phyloP scores from a whole-genome alignment of 1,140 invertebrate genomes.

The Drosophila tsacasi region DNA sequence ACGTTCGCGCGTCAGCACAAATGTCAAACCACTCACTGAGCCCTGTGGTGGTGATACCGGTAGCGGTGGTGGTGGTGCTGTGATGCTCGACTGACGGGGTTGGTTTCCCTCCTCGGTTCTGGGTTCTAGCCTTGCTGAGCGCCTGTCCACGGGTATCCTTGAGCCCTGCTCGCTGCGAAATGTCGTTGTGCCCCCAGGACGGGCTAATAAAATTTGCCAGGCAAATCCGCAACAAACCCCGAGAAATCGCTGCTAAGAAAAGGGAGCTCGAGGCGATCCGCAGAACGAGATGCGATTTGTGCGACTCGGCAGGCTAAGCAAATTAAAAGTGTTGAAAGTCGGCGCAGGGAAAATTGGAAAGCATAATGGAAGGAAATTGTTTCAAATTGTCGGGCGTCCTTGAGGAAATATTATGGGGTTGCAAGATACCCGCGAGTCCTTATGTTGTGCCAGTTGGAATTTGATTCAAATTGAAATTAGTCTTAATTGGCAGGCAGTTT shows the following conservation, averaged over 20 bases:
- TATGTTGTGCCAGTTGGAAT: slow-evolving; percentile 27
- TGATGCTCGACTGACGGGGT: slow-evolving; percentile 35
- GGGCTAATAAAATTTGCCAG: slow-evolving; percentile 79
- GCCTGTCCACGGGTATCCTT: slow-evolving; percentile 70
- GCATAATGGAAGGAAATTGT: slow-evolving; percentile 53
- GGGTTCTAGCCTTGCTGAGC: slow-evolving; percentile 56
- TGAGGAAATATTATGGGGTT: slow-evolving; percentile 39
- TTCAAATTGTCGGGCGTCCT: slow-evolving; percentile 47
- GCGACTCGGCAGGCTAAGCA: slow-evolving; percentile 53
- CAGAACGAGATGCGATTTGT: slow-evolving; percentile 62
- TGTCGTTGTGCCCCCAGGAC: slow-evolving; percentile 58
- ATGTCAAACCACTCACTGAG: slow-evolving; percentile 80
- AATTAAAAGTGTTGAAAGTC: slow-evolving; percentile 77
- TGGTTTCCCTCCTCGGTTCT: slow-evolving; percentile 41
- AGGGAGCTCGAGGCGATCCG: slow-evolving; percentile 42
- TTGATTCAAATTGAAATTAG: slow-evolving; percentile 40
- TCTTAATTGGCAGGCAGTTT: slow-evolving; percentile 36
- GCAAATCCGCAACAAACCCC: slow-evolving; percentile 64
- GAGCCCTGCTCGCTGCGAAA: slow-evolving; percentile 43
- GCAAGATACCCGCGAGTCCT: slow-evolving; percentile 22
- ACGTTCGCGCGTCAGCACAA: slow-evolving; percentile 83
- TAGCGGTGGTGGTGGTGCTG: not conserved
- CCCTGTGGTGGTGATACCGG: slow-evolving; percentile 43
- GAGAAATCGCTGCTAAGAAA: slow-evolving; percentile 44
- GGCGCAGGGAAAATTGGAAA: slow-evolving; percentile 44